These are phyloP conservation scores for Margarornis squamiger DNA, from an alignment of 2,797 vertebrate species.

Conservation along the genomic window DNA sequence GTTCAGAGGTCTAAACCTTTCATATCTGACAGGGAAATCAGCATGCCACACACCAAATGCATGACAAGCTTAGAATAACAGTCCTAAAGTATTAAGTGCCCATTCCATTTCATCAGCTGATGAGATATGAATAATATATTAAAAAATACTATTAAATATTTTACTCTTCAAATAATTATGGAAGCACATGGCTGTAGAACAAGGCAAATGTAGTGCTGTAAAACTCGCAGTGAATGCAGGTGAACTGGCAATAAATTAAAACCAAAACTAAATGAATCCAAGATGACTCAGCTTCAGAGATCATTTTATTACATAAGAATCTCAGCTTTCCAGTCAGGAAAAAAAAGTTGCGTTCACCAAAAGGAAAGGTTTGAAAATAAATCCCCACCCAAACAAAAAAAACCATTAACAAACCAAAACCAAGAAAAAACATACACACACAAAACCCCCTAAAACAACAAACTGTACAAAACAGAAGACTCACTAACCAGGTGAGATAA, in stretches of 20 bases:
- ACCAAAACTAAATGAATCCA: neutral
- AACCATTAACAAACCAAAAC: neutral
- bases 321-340: neutral
- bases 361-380: neutral
- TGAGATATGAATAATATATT: neutral
- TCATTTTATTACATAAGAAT: conserved; percentile 4
- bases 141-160: neutral
- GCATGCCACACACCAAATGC: neutral
- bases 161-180: neutral
- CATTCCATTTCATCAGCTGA: neutral
- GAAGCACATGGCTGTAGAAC: neutral
- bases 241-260: conserved; percentile 4
- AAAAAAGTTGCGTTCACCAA: neutral
- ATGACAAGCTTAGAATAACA: neutral
- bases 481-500: neutral
- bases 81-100: neutral
- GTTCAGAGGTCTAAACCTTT: neutral
- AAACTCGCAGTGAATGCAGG: neutral
- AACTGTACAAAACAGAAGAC: neutral
- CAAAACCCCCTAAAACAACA: neutral
- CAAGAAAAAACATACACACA: neutral
- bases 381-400: neutral
- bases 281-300: neutral
- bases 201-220: neutral
- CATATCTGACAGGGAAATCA: neutral